Percentiles rank a stretch among this genome's conserved stretches.
These are phyloP conservation scores for Tetropium fuscum DNA, from an alignment of 2,888 invertebrate species.

Conservation along the genomic window DNA sequence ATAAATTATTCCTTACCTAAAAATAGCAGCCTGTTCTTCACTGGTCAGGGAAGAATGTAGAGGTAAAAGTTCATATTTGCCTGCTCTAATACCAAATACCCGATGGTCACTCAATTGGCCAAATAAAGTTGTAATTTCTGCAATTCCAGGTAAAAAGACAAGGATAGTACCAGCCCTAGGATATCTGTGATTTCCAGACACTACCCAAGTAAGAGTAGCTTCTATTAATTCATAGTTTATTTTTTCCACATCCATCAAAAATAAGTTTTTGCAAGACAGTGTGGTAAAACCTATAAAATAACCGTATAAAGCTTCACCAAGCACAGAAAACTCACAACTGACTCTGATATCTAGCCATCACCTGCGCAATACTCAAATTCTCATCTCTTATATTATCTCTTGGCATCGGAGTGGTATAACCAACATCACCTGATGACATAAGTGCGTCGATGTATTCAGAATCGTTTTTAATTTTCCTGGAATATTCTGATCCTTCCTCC, in stretches of 20 bases:
- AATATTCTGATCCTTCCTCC: slow-evolving; percentile 73
- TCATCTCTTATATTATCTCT: slow-evolving; percentile 77
- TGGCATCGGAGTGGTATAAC: slow-evolving; percentile 63
- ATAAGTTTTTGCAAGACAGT: slow-evolving; percentile 79
- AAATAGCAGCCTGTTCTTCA: slow-evolving; percentile 84
- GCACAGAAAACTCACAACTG: slow-evolving; percentile 16
- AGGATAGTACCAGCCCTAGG: slow-evolving; percentile 81
- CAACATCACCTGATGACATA: slow-evolving; percentile 67
- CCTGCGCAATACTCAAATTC: slow-evolving; percentile 75
- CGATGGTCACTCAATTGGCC: slow-evolving; percentile 76
- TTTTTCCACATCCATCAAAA: slow-evolving; percentile 81
- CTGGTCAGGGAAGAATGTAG: slow-evolving; percentile 88
- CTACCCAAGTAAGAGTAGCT: slow-evolving; percentile 76
- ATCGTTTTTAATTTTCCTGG: slow-evolving; percentile 70
- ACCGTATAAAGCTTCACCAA: neutral
- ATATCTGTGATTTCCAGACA: slow-evolving; percentile 76
- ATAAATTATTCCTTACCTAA: slow-evolving; percentile 66
- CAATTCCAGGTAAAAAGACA: slow-evolving; percentile 83
- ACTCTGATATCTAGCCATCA: slow-evolving; percentile 76
- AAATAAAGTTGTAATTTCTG: slow-evolving; percentile 80
- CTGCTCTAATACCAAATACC: slow-evolving; percentile 73
- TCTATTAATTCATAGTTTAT: slow-evolving; percentile 85
- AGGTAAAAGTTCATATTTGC: slow-evolving; percentile 81
- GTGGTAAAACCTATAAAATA: slow-evolving; percentile 68
- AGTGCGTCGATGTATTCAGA: slow-evolving; percentile 73